These are phyloP conservation scores for Crocallis elinguaria DNA, from an alignment of 2,888 invertebrate genomes.

Conservation along the genomic window DNA sequence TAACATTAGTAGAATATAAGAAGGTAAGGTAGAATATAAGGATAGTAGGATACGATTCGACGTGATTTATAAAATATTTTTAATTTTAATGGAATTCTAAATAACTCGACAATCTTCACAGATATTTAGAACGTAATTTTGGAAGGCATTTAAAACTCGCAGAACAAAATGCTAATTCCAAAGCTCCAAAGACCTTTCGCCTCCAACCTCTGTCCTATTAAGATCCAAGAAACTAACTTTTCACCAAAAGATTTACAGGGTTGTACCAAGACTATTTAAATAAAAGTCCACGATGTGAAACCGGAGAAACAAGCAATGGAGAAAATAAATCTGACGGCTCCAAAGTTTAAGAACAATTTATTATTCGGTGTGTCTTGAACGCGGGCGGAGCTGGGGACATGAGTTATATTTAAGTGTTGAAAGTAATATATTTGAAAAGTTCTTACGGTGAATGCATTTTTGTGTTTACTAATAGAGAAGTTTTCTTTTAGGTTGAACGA, in stretches of 20 bases:
- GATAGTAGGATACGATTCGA: too few species aligned
- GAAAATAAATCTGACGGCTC: constrained; percentile 51
- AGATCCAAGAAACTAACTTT: constrained; percentile 13
- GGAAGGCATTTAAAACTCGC: constrained; percentile 12
- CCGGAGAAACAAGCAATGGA: constrained; percentile 38
- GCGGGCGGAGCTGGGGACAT: constrained; percentile 51
- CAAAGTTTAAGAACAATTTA: constrained; percentile 63
- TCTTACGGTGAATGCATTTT: constrained; percentile 16
- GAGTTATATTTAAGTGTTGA: constrained; percentile 63
- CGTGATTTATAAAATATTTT: too few species aligned
- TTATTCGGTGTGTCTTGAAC: constrained; percentile 53
- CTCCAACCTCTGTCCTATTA: constrained; percentile 13
- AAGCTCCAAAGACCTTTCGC: constrained; percentile 6
- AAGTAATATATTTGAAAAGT: constrained; percentile 57
- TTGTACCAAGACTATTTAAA: constrained; percentile 22
- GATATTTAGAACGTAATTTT: constrained; percentile 9
- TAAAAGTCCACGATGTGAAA: constrained; percentile 28
- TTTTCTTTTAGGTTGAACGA: constrained; percentile 8
- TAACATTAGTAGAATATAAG: too few species aligned
- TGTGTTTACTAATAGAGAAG: neutral
- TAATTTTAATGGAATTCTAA: too few species aligned
- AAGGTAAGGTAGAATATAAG: too few species aligned
- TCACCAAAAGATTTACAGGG: constrained; percentile 18
- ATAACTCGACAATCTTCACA: neutral
- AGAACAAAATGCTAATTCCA: constrained; percentile 20